phyloP scores from a whole-genome alignment of 2,113 vertebrate species.

The Sphyrna mokarran region DNA sequence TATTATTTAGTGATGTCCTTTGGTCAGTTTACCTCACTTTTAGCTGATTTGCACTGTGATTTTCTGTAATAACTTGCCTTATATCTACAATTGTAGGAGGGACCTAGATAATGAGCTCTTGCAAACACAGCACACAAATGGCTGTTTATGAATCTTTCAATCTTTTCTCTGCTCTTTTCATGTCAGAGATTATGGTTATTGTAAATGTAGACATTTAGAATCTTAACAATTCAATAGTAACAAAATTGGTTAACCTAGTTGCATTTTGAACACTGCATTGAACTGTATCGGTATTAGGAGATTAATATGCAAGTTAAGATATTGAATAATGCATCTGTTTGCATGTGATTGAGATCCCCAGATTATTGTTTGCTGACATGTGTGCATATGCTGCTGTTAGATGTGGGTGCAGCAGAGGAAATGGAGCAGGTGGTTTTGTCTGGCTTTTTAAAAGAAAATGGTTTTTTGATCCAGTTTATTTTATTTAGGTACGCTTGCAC shows the following conservation, averaged over 20 bases:
- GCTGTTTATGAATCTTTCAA: neutral
- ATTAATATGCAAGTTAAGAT: neutral
- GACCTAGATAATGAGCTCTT: neutral
- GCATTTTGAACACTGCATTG: neutral
- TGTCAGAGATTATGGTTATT: neutral
- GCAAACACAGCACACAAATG: neutral
- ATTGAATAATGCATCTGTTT: neutral
- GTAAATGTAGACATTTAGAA: neutral
- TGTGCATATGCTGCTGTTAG: neutral
- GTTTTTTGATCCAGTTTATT: neutral
- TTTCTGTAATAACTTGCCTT: neutral
- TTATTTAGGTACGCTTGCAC: neutral
- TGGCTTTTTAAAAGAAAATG: neutral
- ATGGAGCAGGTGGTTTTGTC: neutral
- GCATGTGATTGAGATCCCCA: neutral
- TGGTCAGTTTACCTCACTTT: neutral
- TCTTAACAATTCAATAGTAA: neutral
- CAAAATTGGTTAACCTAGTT: neutral
- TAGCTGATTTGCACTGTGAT: neutral
- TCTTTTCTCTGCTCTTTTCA: neutral
- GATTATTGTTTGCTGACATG: neutral
- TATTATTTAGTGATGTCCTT: constrained; percentile 29
- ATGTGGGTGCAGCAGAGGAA: neutral
- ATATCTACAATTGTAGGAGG: neutral
- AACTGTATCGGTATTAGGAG: neutral